Percentiles rank a stretch among this genome's conserved stretches.
phyloP scores from a whole-genome alignment of 2,113 vertebrate genomes.

The Labeo catla region DNA sequence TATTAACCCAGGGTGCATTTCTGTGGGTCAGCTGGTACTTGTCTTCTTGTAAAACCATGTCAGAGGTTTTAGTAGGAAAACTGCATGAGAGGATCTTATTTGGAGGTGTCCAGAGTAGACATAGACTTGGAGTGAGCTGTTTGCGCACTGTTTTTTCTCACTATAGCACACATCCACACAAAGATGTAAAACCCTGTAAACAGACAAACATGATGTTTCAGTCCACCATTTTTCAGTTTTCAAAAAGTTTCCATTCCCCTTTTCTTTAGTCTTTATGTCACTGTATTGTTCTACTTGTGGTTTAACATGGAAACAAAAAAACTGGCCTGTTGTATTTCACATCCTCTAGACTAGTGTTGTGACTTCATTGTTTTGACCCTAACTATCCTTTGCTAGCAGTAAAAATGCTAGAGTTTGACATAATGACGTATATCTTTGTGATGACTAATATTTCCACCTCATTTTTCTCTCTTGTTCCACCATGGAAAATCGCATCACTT shows the following conservation, averaged over 20 bases:
- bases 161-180: constrained; percentile 65
- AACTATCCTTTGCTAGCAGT: background rate
- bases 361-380: background rate
- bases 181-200: constrained; percentile 72
- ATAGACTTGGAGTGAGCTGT: constrained; percentile 19
- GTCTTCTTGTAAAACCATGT: background rate
- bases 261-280: background rate
- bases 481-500: background rate
- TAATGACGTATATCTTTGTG: background rate
- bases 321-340: background rate
- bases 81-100: background rate
- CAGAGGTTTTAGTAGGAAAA: background rate
- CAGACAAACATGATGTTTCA: constrained; percentile 26
- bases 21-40: background rate
- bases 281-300: background rate
- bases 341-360: background rate
- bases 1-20: background rate
- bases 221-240: background rate
- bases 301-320: background rate
- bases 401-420: background rate
- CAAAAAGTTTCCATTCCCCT: background rate
- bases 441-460: background rate
- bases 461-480: background rate
- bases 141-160: constrained; percentile 54
- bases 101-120: background rate